Base-by-base conservation (phyloP, 2,113 vertebrate species). In the Varanus komodoensis region DNA sequence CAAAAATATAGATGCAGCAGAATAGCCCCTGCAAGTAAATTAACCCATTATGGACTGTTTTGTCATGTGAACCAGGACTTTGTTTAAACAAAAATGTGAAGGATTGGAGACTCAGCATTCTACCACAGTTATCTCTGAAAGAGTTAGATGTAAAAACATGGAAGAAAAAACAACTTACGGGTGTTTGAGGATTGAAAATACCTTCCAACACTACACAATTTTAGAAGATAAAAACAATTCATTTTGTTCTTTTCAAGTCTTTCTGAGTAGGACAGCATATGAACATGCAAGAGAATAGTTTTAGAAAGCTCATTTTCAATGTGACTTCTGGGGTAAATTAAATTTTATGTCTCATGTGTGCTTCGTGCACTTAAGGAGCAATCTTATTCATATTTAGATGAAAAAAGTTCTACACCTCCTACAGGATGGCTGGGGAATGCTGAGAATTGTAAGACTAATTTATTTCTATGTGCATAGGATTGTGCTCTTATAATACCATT, bases 111-210 rank as follows among this genome's bases (percentile, higher is more conserved):
- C 2, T 1, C 3, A 54, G 7, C n/a, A 44, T 44, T 67, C 34
- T 44, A 21, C 61, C 21, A 15, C 57, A 67, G 67, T n/a, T 19
- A 38, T 8, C 57, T 38, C 32, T 38, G n/a, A 83, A 38, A 38
- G 61, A 57, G 17, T 61, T 11, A 82, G 17, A 67, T 38, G 19
- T 54, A 77, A 15, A 34, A 89, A 21, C 17, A 64, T 21, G 11
- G 54, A 67, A 48, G 11, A n/a, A 83, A 86, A 82, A 0, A 0
- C 0, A 0, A 27, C 23, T 3, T 32, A 67, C 4, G 25, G 34
- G 8, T 67, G n/a, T 38, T 83, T 67, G 21, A 25, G 11, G 29
- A 23, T 9, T 34, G n/a, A 83, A 83, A 83, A 44, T 9, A 1
- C 9, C 11, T 4, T 84, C 48, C 54, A 67, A 44, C 34, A 68